Evolutionary conservation across 2,797 vertebrate species (phyloP), one percentile per base, ranked within the genome.

Genomic region (Garrulus glandarius): DNA sequence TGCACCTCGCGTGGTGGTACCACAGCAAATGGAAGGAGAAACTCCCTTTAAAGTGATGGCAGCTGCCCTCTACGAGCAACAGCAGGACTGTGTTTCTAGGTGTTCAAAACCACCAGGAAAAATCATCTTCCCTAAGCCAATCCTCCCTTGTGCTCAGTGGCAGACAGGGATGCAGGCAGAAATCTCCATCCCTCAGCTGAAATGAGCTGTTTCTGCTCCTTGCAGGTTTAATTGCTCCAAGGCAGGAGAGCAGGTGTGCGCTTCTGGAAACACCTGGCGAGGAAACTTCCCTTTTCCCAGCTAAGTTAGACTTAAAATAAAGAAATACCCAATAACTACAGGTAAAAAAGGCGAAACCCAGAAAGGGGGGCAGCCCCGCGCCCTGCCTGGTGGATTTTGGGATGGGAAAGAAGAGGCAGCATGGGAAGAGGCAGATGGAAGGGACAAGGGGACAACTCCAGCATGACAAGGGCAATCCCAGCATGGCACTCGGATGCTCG

Each of bases 11-110:
- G 2, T 78, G 87, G 84, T 86, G 94, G 7, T 74, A 76, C 91
- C 79, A 46, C 90, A 88, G 95, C 93, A 94, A 95, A 95, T 93
- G 94, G 95, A 95, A 95, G 95, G 47, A 95, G 95, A 96, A 97
- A 95, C 92, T 84, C 87, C 95, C 87, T 93, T 68, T 70, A 76
- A 76, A 82, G 88, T 4, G 80, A 96, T n/a, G 93, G 92, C 72
- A 95, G 94, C 95, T 84, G 56, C 83, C 67, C 86, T 82, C 80
- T 26, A 59, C 18, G 0, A 87, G 34, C 2, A 8, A 61, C 83
- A 55, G 59, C 68, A 55, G 71, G 49, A 46, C 1, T 43, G 76
- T 36, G 2, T 30, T 77, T 43, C 37, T 32, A 89, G 85, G 75
- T 57, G 47, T 2, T 18, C 55, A 15, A 24, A 72, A 84, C 3